phyloP scores from a whole-genome alignment of 2,888 invertebrate genomes.

The Drosophila picticornis region DNA sequence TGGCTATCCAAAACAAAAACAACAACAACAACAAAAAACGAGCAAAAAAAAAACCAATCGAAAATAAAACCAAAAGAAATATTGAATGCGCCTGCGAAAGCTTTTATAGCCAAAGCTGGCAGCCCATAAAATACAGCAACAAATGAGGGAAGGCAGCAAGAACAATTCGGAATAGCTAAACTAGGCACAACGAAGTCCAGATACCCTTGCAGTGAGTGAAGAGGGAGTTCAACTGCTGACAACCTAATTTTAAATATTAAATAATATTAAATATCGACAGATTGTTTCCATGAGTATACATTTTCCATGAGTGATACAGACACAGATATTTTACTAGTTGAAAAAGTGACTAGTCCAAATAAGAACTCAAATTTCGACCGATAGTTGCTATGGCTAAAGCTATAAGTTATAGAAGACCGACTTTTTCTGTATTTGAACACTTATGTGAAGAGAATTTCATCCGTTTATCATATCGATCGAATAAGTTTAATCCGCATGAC shows the following conservation, averaged over 20 bases:
- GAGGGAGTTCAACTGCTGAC: neutral
- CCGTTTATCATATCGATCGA: neutral
- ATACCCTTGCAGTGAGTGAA: neutral
- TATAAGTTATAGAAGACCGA: neutral
- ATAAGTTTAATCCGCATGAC: neutral
- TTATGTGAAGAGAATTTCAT: too few species aligned
- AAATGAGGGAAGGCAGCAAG: neutral
- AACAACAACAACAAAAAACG: slow-evolving; percentile 1
- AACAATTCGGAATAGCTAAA: neutral
- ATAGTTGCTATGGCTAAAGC: neutral
- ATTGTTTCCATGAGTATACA: neutral
- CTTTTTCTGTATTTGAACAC: too few species aligned
- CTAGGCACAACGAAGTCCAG: neutral
- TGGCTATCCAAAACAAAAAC: slow-evolving; percentile 18
- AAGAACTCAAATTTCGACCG: neutral
- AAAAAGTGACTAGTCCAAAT: neutral
- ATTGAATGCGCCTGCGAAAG: slow-evolving; percentile 30
- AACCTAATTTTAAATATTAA: neutral
- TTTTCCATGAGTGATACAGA: too few species aligned
- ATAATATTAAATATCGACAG: neutral
- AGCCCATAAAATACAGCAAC: slow-evolving; percentile 22
- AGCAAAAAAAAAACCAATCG: slow-evolving; percentile 2
- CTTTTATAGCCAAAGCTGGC: slow-evolving; percentile 29
- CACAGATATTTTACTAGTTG: neutral
- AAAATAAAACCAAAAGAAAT: slow-evolving; percentile 11